Evolutionary conservation across 1,140 invertebrate genomes (phyloP).

Genomic region (Zaprionus nigranus): DNA sequence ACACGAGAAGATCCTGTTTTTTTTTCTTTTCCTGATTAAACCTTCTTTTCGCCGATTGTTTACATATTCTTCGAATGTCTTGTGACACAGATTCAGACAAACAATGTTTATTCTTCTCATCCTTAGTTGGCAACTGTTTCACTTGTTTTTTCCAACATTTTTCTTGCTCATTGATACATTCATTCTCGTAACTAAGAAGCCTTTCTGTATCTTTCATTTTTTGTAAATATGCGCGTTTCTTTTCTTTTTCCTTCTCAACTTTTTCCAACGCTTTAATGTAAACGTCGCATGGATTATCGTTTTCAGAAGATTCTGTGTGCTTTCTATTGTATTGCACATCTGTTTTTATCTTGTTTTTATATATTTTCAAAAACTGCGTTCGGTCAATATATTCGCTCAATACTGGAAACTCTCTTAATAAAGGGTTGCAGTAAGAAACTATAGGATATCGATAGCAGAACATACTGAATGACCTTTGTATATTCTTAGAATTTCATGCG

Average conservation of each 20-base stretch:
- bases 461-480: conserved; percentile 15
- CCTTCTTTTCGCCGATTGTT: background rate
- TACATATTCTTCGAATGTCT: conserved; percentile 5
- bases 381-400: background rate
- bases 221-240: background rate
- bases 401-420: background rate
- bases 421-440: background rate
- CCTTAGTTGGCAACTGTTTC: background rate
- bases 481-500: background rate
- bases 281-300: background rate
- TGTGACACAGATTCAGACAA: conserved; percentile 4
- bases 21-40: background rate
- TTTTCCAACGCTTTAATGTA: background rate
- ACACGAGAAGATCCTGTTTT: too few species aligned
- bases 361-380: background rate
- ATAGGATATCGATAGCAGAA: background rate
- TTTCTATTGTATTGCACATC: background rate
- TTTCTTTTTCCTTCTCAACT: background rate
- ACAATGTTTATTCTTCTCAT: background rate
- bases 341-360: background rate
- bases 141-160: background rate
- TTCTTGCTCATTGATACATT: conserved; percentile 13
- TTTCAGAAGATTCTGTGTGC: background rate
- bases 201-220: background rate
- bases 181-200: background rate